Base-by-base conservation (phyloP, 2,888 invertebrate species). In the Cephonodes hylas region DNA sequence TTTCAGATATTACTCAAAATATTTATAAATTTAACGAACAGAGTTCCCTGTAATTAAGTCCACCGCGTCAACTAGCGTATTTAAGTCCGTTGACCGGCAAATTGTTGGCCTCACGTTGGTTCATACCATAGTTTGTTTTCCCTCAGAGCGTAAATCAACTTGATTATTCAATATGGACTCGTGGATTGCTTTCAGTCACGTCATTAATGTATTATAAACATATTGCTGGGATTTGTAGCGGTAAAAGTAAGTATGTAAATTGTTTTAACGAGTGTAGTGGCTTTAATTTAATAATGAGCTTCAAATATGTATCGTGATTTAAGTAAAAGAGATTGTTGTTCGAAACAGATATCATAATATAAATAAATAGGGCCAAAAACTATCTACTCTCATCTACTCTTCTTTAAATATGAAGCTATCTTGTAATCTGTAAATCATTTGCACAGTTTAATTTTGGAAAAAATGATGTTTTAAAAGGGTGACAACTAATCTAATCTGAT, bases 81-180 rank as follows among this genome's bases (percentile, higher is more conserved):
- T 53, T 31, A 15, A 53, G 53, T 8, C 53, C 53, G 53, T 53
- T 53, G 53, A 53, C 53, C 53, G 53, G 53, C 27, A 46, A 46
- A 46, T 46, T 25, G 53, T 31, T 31, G 27, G 31, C 53, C 27
- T 31, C 31, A 53, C 31, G 53, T 53, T 15, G 31, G 31, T 31
- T 53, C 27, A 31, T 18, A 18, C 31, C 31, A 48, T 48, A 27
- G 27, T 53, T 53, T 31, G 31, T 31, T 53, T 53, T 53, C 31
- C 46, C 23, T 8, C 15, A 10, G 10, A n/a, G 27, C 27, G 31
- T 53, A 53, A 53, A 53, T 31, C 53, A 31, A 31, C 53, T 53
- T 53, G 27, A 27, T 27, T 31, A 53, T 31, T 53, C 27, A 53
- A 31, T 53, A 31, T 31, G 18, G n/a, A 5, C 18, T 8, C 18